Evolutionary conservation across 2,113 vertebrate species (phyloP).

Genomic region (Pholis gunnellus): DNA sequence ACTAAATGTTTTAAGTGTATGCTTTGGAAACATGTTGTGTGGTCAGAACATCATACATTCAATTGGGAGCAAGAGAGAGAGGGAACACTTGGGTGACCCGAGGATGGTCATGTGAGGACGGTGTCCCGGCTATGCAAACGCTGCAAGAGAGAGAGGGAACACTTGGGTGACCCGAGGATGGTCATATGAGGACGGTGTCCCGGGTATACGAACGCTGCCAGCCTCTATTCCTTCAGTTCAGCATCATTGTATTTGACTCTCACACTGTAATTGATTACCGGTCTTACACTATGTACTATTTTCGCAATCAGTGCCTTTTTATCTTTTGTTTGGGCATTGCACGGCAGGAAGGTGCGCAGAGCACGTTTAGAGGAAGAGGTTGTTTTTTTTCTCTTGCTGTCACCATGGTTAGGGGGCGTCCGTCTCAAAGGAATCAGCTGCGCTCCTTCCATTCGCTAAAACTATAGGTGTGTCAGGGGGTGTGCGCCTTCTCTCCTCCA

Average conservation of each 20-base stretch:
- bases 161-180: not conserved
- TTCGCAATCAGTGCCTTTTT: not conserved
- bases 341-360: not conserved
- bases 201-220: not conserved
- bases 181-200: slow-evolving; percentile 32
- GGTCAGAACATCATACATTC: not conserved
- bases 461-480: slow-evolving; percentile 83
- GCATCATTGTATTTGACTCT: not conserved
- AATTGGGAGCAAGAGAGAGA: too few relatives aligned
- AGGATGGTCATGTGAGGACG: slow-evolving; percentile 34
- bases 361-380: not conserved
- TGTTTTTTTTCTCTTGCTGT: not conserved
- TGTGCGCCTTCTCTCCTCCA: slow-evolving; percentile 38
- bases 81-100: not conserved
- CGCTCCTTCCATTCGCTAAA: slow-evolving; percentile 74
- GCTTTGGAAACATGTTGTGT: not conserved
- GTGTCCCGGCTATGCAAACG: not conserved
- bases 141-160: not conserved
- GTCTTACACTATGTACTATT: not conserved
- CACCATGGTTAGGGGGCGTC: slow-evolving; percentile 67
- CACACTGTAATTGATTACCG: not conserved
- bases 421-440: slow-evolving; percentile 28
- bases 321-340: not conserved
- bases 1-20: not conserved
- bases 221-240: not conserved